Conservation (phyloP, 2,888 invertebrate species). For the Gymnocheta viridis region DNA sequence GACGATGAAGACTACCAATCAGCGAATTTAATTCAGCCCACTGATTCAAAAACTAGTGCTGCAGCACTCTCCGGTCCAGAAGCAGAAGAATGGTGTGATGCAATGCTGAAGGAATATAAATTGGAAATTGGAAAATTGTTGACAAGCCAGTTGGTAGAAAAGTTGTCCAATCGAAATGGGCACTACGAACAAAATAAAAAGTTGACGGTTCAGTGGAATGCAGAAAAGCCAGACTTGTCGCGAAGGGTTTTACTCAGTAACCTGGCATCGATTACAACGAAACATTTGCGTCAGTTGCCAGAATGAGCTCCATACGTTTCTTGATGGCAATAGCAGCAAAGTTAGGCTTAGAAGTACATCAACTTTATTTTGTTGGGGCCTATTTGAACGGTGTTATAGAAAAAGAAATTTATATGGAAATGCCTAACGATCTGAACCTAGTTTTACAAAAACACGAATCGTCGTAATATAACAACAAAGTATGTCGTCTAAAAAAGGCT, state of each 20-base stretch:
- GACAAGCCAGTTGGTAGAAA: conserved; percentile 68
- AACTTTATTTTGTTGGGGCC: conserved; percentile 71
- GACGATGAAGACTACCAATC: conserved; percentile 22
- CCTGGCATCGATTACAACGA: conserved; percentile 75
- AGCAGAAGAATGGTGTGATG: conserved; percentile 50
- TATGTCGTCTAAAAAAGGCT: conserved; percentile 68
- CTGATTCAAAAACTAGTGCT: conserved; percentile 39
- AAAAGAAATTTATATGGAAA: conserved; percentile 69
- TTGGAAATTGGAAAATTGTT: conserved; percentile 70
- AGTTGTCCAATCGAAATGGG: conserved; percentile 73
- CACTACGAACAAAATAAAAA: conserved; percentile 72
- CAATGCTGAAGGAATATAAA: conserved; percentile 59
- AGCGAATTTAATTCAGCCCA: conserved; percentile 33
- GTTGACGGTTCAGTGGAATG: conserved; percentile 70
- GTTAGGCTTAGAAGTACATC: conserved; percentile 63
- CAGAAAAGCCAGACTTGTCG: conserved; percentile 75
- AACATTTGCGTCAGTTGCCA: conserved; percentile 72
- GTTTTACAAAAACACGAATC: conserved; percentile 44
- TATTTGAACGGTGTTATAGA: conserved; percentile 70
- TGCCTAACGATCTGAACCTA: conserved; percentile 53
- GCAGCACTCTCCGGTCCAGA: conserved; percentile 40
- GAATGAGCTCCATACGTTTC: conserved; percentile 70
- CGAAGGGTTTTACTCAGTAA: conserved; percentile 74
- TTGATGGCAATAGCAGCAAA: conserved; percentile 69
- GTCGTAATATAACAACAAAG: conserved; percentile 49